These are phyloP conservation scores for Sciurus niger DNA, from an alignment of 2,113 vertebrate species.

Conservation along the genomic window DNA sequence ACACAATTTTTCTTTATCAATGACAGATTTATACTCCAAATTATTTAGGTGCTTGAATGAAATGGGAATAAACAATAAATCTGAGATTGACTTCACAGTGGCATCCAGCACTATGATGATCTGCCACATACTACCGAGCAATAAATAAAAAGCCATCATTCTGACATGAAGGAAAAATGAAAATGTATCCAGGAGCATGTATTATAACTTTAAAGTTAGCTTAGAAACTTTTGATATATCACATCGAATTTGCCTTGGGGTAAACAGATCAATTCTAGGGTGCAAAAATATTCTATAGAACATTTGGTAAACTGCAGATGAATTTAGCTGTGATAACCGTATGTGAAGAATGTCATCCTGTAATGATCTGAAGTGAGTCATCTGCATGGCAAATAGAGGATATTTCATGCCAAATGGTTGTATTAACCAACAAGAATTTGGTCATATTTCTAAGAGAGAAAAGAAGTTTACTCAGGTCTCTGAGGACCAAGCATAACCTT, in stretches of 20 bases:
- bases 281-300: slow-evolving; percentile 69
- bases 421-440: slow-evolving; percentile 69
- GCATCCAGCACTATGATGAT: background rate
- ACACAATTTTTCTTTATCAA: slow-evolving; percentile 6
- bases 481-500: slow-evolving; percentile 9
- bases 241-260: background rate
- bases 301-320: slow-evolving; percentile 69
- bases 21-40: background rate
- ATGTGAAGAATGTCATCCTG: slow-evolving; percentile 51
- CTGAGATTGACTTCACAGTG: background rate
- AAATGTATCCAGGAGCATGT: slow-evolving; percentile 38
- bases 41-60: slow-evolving; percentile 56
- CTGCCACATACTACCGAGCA: background rate
- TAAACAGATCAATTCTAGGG: slow-evolving; percentile 65
- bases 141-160: slow-evolving; percentile 34
- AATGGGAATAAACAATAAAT: slow-evolving; percentile 7
- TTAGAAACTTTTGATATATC: background rate
- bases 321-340: slow-evolving; percentile 68
- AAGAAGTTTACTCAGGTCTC: slow-evolving; percentile 22
- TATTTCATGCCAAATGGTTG: slow-evolving; percentile 73
- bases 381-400: slow-evolving; percentile 66
- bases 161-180: background rate
- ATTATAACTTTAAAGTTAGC: slow-evolving; percentile 38
- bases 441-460: slow-evolving; percentile 8
- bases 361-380: slow-evolving; percentile 69